phyloP scores from a whole-genome alignment of 2,888 invertebrate species.

The Magallana nippona region DNA sequence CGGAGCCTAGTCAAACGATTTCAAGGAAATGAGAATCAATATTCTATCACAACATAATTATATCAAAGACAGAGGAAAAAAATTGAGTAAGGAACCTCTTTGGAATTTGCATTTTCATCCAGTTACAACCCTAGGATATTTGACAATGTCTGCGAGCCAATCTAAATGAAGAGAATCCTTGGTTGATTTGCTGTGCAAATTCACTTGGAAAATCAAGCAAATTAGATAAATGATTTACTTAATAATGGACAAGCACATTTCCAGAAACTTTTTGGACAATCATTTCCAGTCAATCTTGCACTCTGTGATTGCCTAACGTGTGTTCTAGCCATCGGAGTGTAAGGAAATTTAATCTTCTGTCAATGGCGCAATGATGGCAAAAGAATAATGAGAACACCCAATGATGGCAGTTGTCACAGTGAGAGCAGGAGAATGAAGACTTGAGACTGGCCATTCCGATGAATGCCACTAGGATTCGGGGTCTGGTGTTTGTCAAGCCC shows the following conservation, averaged over 20 bases:
- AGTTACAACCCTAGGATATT: slow-evolving; percentile 25
- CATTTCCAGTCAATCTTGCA: slow-evolving; percentile 15
- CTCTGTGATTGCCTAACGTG: slow-evolving; percentile 28
- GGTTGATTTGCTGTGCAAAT: slow-evolving; percentile 16
- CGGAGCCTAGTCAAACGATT: neutral
- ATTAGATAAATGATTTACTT: slow-evolving; percentile 31
- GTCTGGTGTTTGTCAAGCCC: neutral
- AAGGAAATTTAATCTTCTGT: slow-evolving; percentile 18
- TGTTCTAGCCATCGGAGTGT: slow-evolving; percentile 3
- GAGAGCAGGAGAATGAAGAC: too few species aligned
- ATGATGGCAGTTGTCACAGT: neutral
- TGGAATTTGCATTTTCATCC: slow-evolving; percentile 27
- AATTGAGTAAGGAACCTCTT: slow-evolving; percentile 8
- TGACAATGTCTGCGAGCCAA: slow-evolving; percentile 17
- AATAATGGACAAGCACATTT: slow-evolving; percentile 11
- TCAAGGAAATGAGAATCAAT: slow-evolving; percentile 31
- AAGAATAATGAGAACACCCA: neutral
- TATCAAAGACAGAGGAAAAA: slow-evolving; percentile 22
- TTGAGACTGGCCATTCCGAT: neutral
- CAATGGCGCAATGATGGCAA: neutral
- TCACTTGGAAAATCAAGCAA: slow-evolving; percentile 28
- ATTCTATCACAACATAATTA: slow-evolving; percentile 27
- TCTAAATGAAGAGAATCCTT: slow-evolving; percentile 17
- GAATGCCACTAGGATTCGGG: neutral
- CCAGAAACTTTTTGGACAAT: neutral